Base-by-base conservation (phyloP, 2,888 invertebrate species). In the Malacosoma neustria region DNA sequence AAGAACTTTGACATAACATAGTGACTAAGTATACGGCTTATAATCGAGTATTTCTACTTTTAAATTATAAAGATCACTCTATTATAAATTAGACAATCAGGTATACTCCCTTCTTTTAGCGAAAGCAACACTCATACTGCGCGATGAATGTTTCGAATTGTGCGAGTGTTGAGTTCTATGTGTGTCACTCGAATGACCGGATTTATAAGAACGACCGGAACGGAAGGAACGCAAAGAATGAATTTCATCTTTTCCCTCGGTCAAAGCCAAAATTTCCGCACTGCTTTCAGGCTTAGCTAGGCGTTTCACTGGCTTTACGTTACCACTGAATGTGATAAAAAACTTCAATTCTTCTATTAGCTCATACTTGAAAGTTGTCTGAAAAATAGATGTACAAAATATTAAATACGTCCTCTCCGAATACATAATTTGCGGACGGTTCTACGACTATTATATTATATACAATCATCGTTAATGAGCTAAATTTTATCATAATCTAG, bases 341-440 rank as follows among this genome's bases (percentile, higher is more conserved):
- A 92, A 92, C 52, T 87, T 89, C 29, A 92, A 48, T 58, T 93
- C 92, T 50, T 88, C 87, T 33, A 86, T 60, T 6, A 91, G 51
- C 54, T 90, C 89, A 40, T 86, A 79, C 50, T 85, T 88, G 61
- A 90, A 90, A 0, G 88, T 75, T 1, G 88, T 77, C 85, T 90
- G 73, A 12, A 69, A 68, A 30, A 45, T n/a, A n/a, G n/a, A n/a
- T n/a, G n/a, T n/a, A n/a, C n/a, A n/a, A n/a, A n/a, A n/a, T n/a
- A n/a, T n/a, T n/a, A n/a, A n/a, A n/a, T n/a, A n/a, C n/a, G n/a
- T n/a, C n/a, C n/a, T n/a, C n/a, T n/a, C n/a, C n/a, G n/a, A n/a
- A n/a, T n/a, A n/a, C n/a, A n/a, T n/a, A n/a, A n/a, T n/a, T n/a
- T n/a, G n/a, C n/a, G n/a, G n/a, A n/a, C n/a, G n/a, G n/a, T n/a